phyloP scores from a whole-genome alignment of 2,888 invertebrate species.

The Aporophyla nigra region DNA sequence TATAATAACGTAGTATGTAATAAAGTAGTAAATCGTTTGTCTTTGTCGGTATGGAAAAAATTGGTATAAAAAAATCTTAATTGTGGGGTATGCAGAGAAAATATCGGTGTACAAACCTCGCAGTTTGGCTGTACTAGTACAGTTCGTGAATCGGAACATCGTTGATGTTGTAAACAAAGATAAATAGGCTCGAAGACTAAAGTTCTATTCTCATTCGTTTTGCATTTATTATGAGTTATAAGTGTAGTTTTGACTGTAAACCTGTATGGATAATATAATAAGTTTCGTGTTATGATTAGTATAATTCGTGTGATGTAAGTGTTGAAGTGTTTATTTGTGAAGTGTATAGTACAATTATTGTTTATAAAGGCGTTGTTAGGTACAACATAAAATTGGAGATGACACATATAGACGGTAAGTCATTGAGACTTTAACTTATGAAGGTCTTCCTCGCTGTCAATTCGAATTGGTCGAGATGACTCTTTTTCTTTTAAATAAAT shows the following conservation, averaged over 20 bases:
- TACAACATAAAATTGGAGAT: background rate
- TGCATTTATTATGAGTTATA: background rate
- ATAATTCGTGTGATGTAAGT: background rate
- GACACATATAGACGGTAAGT: background rate
- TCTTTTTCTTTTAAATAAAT: too few relatives aligned
- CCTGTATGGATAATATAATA: background rate
- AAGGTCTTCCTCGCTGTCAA: background rate
- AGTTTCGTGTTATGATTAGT: too few relatives aligned
- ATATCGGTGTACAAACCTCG: background rate
- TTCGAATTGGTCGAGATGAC: too few relatives aligned
- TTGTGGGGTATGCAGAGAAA: background rate
- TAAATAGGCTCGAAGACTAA: background rate
- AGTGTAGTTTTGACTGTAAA: background rate
- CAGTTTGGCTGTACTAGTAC: background rate
- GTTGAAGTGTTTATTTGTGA: background rate
- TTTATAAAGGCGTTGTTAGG: background rate
- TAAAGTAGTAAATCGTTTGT: background rate
- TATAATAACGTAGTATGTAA: too few relatives aligned
- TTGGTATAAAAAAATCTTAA: background rate
- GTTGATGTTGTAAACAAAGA: background rate
- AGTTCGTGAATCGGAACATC: background rate
- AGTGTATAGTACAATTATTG: background rate
- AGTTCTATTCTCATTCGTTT: background rate
- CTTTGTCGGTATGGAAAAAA: background rate
- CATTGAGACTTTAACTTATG: conserved; percentile 3